phyloP scores from a whole-genome alignment of 2,113 vertebrate species.

The Brachionichthys hirsutus region DNA sequence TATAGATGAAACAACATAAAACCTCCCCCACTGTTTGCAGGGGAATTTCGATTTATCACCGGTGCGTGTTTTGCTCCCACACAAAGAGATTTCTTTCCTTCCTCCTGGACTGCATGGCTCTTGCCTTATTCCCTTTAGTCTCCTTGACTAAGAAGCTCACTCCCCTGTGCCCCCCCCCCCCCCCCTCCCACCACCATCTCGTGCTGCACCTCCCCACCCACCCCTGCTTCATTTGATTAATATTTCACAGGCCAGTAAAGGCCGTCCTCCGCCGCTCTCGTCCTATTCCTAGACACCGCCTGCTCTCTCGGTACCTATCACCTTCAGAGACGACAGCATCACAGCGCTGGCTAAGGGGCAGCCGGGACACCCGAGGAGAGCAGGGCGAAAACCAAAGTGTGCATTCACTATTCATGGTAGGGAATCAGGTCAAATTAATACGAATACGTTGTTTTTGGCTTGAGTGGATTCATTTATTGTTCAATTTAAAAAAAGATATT shows the following conservation, averaged over 20 bases:
- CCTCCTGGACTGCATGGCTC: conserved; percentile 19
- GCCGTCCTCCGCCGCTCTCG: conserved; percentile 56
- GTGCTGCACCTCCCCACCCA: conserved; percentile 53
- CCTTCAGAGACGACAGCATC: conserved; percentile 56
- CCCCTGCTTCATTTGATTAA: conserved; percentile 68
- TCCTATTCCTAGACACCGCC: conserved; percentile 55
- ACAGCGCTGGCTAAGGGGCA: conserved; percentile 10
- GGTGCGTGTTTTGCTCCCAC: conserved; percentile 34
- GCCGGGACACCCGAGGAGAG: conserved; percentile 25
- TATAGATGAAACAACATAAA: conserved; percentile 24
- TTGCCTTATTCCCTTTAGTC: conserved; percentile 27
- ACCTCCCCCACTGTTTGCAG: conserved; percentile 13
- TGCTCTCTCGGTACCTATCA: conserved; percentile 65
- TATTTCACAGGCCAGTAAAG: conserved; percentile 76
- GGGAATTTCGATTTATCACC: conserved; percentile 23
- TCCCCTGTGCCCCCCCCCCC: conserved; percentile 46
- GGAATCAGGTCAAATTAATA: conserved; percentile 18
- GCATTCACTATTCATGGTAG: conserved; percentile 17
- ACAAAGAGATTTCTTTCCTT: conserved; percentile 24
- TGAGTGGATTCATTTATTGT: too few species aligned
- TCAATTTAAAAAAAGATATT: too few species aligned
- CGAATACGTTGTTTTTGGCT: too few species aligned
- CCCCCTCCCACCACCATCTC: conserved; percentile 36
- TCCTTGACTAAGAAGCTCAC: conserved; percentile 51
- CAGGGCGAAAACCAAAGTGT: conserved; percentile 33